These are phyloP conservation scores for Trichosurus vulpecula DNA, from an alignment of 2,797 vertebrate genomes.

Conservation along the genomic window DNA sequence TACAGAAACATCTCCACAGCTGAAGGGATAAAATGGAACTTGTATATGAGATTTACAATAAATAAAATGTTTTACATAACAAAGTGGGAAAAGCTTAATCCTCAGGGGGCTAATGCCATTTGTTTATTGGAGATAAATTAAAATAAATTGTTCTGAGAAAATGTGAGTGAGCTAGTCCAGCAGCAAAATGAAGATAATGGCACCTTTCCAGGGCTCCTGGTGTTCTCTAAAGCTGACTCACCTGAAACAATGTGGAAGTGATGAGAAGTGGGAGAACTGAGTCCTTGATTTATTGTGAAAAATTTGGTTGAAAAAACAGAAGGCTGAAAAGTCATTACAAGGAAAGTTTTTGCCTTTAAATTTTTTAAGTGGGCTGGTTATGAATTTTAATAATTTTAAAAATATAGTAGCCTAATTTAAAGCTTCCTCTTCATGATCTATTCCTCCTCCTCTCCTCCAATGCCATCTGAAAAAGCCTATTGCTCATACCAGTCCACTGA, in stretches of 20 bases:
- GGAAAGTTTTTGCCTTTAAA: neutral
- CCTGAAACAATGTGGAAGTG: conserved; percentile 27
- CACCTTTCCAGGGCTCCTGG: neutral
- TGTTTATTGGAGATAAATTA: conserved; percentile 33
- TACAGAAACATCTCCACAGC: conserved; percentile 34
- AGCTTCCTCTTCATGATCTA: neutral
- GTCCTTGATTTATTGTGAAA: conserved; percentile 53
- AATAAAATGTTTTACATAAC: conserved; percentile 65
- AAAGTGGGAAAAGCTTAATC: conserved; percentile 31
- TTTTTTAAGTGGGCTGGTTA: neutral
- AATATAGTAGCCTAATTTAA: neutral
- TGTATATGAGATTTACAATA: conserved; percentile 21
- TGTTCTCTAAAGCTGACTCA: conserved; percentile 45
- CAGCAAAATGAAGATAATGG: neutral
- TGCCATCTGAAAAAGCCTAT: neutral
- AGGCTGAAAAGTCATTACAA: neutral
- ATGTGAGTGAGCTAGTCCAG: neutral
- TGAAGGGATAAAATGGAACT: conserved; percentile 35
- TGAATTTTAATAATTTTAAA: conserved; percentile 39
- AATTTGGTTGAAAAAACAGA: neutral
- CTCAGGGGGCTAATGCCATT: neutral
- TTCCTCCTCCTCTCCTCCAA: neutral
- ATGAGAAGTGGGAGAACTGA: conserved; percentile 27
- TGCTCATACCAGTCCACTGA: neutral
- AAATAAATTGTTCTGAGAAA: conserved; percentile 25